Base-by-base conservation (phyloP, 1,140 invertebrate species). In the Zophobas morio region DNA sequence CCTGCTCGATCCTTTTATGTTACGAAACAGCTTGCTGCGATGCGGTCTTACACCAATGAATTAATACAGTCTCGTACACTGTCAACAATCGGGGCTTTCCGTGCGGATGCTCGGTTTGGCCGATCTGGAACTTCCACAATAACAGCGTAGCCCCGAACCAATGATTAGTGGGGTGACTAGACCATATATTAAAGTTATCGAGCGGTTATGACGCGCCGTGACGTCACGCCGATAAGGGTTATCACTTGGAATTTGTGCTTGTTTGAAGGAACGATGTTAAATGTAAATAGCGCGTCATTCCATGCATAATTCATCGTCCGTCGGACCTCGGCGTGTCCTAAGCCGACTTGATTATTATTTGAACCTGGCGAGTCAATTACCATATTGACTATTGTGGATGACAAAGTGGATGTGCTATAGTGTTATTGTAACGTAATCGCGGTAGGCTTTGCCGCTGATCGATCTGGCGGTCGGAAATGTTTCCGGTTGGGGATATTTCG, bases 1-100 rank as follows among this genome's bases (percentile, higher is more conserved):
- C 49, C 72, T 42, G 35, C 49, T 74, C 51, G 72, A 60, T 54
- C 49, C 72, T 74, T 74, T 74, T 74, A 74, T 74, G 72, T 74
- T 74, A 46, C 72, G 51, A 74, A 74, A 74, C 72, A 60, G 54
- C 72, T 60, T 60, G 72, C 51, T 74, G 72, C 53, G 54, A 72
- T 72, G 72, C 37, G 54, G 72, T 60, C 72, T 74, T 74, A 56
- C 72, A 74, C 72, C 72, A 74, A 74, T 74, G 72, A 74, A 74
- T 74, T 74, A 74, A 74, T 74, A 74, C 57, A 39, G 54, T 60
- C 40, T 35, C 53, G 2, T 74, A 74, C 72, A 74, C 72, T 74
- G 72, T 74, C 6, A 74, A 74, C 46, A 51, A 51, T 72, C 60
- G 60, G 60, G 37, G 8, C 20, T 42, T 40, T 39, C 32, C 70